phyloP scores from a whole-genome alignment of 2,888 invertebrate genomes.

The Hypselothyrea guttata region DNA sequence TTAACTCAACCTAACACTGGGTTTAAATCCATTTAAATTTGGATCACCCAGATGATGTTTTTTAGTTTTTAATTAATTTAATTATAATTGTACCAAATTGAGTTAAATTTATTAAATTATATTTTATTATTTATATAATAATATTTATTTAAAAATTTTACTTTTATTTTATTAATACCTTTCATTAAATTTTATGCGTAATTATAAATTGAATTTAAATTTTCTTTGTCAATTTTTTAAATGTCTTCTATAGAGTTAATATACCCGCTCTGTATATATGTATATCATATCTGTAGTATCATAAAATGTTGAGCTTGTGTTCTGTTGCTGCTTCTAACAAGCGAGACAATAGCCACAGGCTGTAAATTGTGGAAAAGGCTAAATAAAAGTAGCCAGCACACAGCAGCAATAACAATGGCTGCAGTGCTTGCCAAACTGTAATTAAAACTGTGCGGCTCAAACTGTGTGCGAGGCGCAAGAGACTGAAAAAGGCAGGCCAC shows the following conservation, averaged over 20 bases:
- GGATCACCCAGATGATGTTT: too few species aligned
- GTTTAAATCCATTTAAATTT: too few species aligned
- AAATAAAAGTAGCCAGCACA: constrained; percentile 51
- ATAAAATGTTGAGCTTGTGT: constrained; percentile 38
- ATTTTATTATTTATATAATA: too few species aligned
- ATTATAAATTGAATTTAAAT: too few species aligned
- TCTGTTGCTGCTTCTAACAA: constrained; percentile 41
- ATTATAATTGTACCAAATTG: too few species aligned
- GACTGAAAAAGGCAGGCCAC: constrained; percentile 47
- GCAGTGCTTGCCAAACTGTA: constrained; percentile 54
- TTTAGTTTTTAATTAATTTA: too few species aligned
- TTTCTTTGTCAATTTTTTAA: too few species aligned
- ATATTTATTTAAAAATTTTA: too few species aligned
- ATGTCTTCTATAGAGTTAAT: background rate
- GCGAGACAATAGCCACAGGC: constrained; percentile 71
- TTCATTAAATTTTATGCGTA: too few species aligned
- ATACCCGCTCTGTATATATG: background rate
- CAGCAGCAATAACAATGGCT: constrained; percentile 35
- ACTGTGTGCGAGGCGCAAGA: constrained; percentile 32
- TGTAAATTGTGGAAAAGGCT: constrained; percentile 56
- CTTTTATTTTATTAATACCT: too few species aligned
- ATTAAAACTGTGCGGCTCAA: constrained; percentile 63
- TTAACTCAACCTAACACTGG: too few species aligned
- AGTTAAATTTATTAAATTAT: too few species aligned
- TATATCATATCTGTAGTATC: constrained; percentile 20